A percentile compares a stretch with the other conserved stretches of the same genome.
Conservation (phyloP, 2,888 invertebrate genomes). For the Drosophila mayaguana region DNA sequence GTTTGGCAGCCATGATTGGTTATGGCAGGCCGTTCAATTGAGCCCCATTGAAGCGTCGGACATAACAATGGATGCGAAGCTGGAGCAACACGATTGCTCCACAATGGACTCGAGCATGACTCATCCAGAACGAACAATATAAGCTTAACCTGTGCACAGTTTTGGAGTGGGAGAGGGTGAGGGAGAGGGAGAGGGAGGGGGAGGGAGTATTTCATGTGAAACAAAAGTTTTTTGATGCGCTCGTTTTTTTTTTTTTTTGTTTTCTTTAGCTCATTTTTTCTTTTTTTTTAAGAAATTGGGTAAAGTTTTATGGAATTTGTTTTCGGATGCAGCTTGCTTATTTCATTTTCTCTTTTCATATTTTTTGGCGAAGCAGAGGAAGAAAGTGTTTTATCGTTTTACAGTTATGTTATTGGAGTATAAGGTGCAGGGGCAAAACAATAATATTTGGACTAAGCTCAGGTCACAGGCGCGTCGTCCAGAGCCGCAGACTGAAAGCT, state of each 20-base stretch:
- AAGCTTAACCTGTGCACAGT: background rate
- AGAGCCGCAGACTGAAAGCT: background rate
- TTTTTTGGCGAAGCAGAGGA: constrained; percentile 1
- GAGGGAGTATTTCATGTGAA: constrained; percentile 46
- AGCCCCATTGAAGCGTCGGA: constrained; percentile 39
- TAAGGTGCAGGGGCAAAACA: background rate
- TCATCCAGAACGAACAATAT: constrained; percentile 17
- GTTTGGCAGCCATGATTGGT: constrained; percentile 10
- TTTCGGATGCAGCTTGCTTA: constrained; percentile 39
- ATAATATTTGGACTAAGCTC: background rate
- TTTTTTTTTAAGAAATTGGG: constrained; percentile 26
- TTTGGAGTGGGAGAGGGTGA: background rate
- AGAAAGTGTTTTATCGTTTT: constrained; percentile 47
- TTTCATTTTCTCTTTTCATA: constrained; percentile 17
- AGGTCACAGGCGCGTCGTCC: background rate
- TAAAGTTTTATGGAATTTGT: constrained; percentile 68
- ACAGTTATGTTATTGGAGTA: constrained; percentile 3
- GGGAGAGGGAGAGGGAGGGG: background rate
- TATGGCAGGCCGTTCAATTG: constrained; percentile 47
- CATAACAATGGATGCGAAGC: constrained; percentile 39
- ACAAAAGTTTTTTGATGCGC: constrained; percentile 54
- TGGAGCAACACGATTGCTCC: background rate
- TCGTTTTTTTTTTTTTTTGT: constrained; percentile 4
- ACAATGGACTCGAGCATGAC: constrained; percentile 23
- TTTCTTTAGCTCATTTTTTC: background rate